Evolutionary conservation across 1,140 invertebrate species (phyloP).

Genomic region (Luehdorfia chinensis): DNA sequence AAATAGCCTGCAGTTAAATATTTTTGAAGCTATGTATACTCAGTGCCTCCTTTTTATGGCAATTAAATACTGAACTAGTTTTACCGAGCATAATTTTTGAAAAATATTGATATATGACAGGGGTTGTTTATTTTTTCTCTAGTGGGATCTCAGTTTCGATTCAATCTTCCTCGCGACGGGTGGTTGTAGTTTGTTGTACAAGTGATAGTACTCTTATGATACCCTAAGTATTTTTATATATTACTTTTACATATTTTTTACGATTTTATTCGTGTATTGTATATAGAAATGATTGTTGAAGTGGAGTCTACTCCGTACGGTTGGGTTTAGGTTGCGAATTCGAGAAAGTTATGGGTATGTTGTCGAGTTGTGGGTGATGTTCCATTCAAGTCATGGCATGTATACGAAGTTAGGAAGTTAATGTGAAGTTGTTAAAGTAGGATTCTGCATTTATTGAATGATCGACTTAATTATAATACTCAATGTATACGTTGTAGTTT

Average conservation of each 20-base stretch:
- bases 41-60: constrained; percentile 5
- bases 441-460: constrained; percentile 63
- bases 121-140: constrained; percentile 12
- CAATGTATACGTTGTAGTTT: constrained; percentile 70
- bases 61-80: constrained; percentile 10
- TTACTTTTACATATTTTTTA: constrained; percentile 75
- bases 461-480: constrained; percentile 70
- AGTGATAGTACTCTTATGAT: constrained; percentile 75
- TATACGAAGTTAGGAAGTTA: constrained; percentile 59
- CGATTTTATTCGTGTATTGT: constrained; percentile 66
- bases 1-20: constrained; percentile 15
- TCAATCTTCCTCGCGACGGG: constrained; percentile 59
- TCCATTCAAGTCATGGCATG: constrained; percentile 52
- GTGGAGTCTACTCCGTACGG: constrained; percentile 31
- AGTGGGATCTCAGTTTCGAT: constrained; percentile 25
- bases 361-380: constrained; percentile 37
- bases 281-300: constrained; percentile 61
- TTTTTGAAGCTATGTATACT: constrained; percentile 16
- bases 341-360: constrained; percentile 45
- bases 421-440: constrained; percentile 60
- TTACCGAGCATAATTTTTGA: constrained; percentile 6
- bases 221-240: constrained; percentile 74
- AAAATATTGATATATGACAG: constrained; percentile 3
- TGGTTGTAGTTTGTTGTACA: constrained; percentile 66
- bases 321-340: constrained; percentile 57